phyloP scores from a whole-genome alignment of 2,888 invertebrate species.

The Melanostoma mellinum region DNA sequence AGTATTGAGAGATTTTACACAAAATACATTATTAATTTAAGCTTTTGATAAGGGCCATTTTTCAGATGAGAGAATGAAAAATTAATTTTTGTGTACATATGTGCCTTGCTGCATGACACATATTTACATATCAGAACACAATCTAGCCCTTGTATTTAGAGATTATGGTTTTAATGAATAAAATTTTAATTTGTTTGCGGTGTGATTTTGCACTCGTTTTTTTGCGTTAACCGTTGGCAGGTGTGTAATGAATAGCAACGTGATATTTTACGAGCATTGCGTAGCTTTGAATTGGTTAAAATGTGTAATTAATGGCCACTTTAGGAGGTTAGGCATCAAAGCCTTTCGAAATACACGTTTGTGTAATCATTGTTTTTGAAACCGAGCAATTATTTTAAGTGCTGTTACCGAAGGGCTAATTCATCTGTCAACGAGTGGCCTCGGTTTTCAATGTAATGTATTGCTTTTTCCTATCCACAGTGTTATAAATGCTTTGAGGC shows the following conservation, averaged over 20 bases:
- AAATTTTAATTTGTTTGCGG: conserved; percentile 72
- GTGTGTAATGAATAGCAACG: conserved; percentile 27
- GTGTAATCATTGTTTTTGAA: conserved; percentile 24
- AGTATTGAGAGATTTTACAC: conserved; percentile 71
- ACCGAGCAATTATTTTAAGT: conserved; percentile 29
- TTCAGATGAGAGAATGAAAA: conserved; percentile 59
- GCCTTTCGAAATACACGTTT: neutral
- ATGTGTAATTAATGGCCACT: conserved; percentile 17
- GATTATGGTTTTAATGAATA: conserved; percentile 71
- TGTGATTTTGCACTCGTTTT: conserved; percentile 61
- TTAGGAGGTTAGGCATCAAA: conserved; percentile 29
- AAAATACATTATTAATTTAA: conserved; percentile 68
- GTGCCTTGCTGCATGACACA: conserved; percentile 1
- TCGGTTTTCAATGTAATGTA: conserved; percentile 17
- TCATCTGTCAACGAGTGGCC: conserved; percentile 29
- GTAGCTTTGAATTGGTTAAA: conserved; percentile 13
- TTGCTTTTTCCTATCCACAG: neutral
- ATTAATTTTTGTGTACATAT: conserved; percentile 66
- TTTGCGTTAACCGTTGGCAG: neutral
- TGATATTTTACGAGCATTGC: conserved; percentile 10
- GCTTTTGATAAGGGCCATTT: conserved; percentile 64
- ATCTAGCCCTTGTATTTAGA: conserved; percentile 23
- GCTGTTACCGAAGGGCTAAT: conserved; percentile 12
- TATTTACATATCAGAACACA: neutral
- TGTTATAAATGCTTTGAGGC: neutral